Evolutionary conservation across 1,140 invertebrate species (phyloP).

Genomic region (Drosophila rhopaloa): DNA sequence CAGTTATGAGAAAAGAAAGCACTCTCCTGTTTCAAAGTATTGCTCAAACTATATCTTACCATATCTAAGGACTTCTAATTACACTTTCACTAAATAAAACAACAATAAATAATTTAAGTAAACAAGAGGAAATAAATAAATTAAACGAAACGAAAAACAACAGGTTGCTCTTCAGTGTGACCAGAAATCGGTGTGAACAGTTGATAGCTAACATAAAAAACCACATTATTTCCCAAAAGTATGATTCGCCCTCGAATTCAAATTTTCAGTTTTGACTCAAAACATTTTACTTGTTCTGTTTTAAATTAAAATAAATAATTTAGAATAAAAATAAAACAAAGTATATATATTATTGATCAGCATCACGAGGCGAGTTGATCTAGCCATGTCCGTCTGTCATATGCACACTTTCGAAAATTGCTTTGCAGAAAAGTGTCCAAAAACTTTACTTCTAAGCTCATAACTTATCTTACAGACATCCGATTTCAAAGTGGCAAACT

Average conservation of each 20-base stretch:
- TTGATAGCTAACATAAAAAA: neutral
- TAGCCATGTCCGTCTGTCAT: too few species aligned
- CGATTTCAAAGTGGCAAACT: too few species aligned
- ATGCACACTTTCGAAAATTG: too few species aligned
- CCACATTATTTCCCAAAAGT: neutral
- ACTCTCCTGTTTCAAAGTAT: neutral
- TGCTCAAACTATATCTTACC: constrained; percentile 6
- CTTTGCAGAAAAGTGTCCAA: too few species aligned
- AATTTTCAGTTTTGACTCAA: neutral
- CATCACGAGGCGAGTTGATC: too few species aligned
- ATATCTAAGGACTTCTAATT: neutral
- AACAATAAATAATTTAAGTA: constrained; percentile 25
- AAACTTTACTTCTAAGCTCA: too few species aligned
- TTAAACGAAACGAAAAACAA: constrained; percentile 30
- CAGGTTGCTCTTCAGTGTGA: constrained; percentile 44
- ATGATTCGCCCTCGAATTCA: neutral
- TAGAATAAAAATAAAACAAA: neutral
- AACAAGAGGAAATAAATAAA: constrained; percentile 45
- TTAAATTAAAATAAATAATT: neutral
- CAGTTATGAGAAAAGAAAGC: constrained; percentile 57
- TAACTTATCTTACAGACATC: too few species aligned
- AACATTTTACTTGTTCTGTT: neutral
- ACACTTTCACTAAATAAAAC: neutral
- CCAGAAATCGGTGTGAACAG: constrained; percentile 1
- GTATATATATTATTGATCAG: too few species aligned